A percentile compares a stretch with the other conserved stretches of the same genome.
Evolutionary conservation across 2,888 invertebrate genomes (phyloP).

Genomic region (Paralinhomoeus sp.): DNA sequence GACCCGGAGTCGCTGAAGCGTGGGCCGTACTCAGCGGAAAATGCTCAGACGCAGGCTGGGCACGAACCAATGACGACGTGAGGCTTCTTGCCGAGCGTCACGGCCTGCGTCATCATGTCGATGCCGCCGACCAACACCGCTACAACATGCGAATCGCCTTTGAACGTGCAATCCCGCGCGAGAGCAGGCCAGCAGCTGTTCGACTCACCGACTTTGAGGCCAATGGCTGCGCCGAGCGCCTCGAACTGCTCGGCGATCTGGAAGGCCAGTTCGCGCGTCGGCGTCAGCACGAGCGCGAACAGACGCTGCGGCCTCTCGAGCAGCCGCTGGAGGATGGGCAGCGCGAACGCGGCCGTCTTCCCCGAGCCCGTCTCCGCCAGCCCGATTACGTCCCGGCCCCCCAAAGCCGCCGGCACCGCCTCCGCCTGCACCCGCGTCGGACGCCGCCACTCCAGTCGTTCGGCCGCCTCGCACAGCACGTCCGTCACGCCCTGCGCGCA

Average conservation of each 20-base stretch:
- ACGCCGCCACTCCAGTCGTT: constrained; percentile 67
- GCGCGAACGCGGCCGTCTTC: constrained; percentile 88
- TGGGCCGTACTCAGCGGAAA: background rate
- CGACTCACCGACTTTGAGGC: constrained; percentile 53
- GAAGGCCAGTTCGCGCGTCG: constrained; percentile 87
- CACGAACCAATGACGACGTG: constrained; percentile 61
- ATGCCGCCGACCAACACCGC: constrained; percentile 93
- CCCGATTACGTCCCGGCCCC: constrained; percentile 56
- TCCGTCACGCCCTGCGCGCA: constrained; percentile 74
- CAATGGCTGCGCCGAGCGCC: constrained; percentile 64
- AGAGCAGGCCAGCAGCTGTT: too few relatives aligned
- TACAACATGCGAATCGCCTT: too few relatives aligned
- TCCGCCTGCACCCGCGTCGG: constrained; percentile 88
- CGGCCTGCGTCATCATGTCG: constrained; percentile 84
- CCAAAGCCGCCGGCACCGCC: constrained; percentile 66
- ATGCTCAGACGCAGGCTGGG: background rate
- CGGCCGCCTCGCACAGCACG: constrained; percentile 67
- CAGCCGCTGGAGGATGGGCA: constrained; percentile 75
- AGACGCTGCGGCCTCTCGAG: constrained; percentile 65
- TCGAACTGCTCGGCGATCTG: constrained; percentile 97
- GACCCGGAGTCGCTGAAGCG: constrained; percentile 40
- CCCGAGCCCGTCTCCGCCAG: constrained; percentile 70
- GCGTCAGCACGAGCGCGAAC: constrained; percentile 75
- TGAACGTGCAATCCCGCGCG: too few relatives aligned
- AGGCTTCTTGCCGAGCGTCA: constrained; percentile 75